Evolutionary conservation across 1,140 invertebrate genomes (phyloP).

Genomic region (Heliconius himera): DNA sequence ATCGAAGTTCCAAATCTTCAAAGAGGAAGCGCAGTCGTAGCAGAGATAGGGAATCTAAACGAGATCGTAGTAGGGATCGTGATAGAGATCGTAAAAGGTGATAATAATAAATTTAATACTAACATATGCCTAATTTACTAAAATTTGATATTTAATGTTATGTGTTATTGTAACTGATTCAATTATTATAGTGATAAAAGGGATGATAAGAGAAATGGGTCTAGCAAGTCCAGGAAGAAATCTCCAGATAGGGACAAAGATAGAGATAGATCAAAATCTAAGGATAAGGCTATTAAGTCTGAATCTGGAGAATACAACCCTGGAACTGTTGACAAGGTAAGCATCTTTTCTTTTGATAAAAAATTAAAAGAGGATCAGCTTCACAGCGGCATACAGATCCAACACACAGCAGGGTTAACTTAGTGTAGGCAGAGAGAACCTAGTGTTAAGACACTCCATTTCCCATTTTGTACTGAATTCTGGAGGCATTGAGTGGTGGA

Average conservation of each 20-base stretch:
- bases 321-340: conserved; percentile 87
- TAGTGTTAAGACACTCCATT: too few species aligned
- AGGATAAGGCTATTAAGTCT: conserved; percentile 83
- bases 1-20: conserved; percentile 79
- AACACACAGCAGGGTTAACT: too few species aligned
- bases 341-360: background rate
- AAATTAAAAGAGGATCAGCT: too few species aligned
- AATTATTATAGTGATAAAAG: conserved; percentile 62
- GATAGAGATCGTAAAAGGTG: conserved; percentile 63
- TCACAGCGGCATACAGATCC: too few species aligned
- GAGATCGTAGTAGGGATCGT: conserved; percentile 74
- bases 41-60: conserved; percentile 79
- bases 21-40: conserved; percentile 76
- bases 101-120: background rate
- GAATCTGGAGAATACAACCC: conserved; percentile 86
- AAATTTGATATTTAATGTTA: background rate
- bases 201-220: conserved; percentile 76
- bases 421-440: too few species aligned
- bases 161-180: background rate
- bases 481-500: too few species aligned
- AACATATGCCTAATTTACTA: background rate
- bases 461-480: too few species aligned
- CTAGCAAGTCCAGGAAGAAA: conserved; percentile 74
- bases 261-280: conserved; percentile 79
- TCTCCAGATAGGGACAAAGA: conserved; percentile 77